Evolutionary conservation across 1,140 invertebrate species (phyloP), one percentile per base, ranked within the genome.

Genomic region (Drosophila parabipectinata): DNA sequence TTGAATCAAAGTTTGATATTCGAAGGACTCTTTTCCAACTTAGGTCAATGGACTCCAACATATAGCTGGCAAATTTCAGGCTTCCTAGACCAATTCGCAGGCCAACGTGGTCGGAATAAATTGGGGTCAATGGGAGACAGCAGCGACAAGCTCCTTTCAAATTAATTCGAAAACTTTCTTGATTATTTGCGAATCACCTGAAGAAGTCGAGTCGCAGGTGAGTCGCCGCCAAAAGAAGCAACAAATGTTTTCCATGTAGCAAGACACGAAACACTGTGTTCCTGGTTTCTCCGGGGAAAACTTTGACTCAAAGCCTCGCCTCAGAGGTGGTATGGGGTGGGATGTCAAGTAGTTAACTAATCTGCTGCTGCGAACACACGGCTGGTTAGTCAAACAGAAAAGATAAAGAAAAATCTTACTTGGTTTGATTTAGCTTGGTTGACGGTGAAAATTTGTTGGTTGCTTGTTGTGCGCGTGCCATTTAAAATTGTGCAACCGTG

Each of bases 401-500:
- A 58, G 39, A 52, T 51, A 50, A 54, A 58, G 52, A 61, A 57
- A 56, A 59, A 41, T 61, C 72, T 75, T 75, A 77, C 57, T 80
- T 62, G 60, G 51, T 58, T 74, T 71, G 67, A 71, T 69, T 71
- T 71, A 50, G 44, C 67, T 71, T 15, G 64, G 44, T 71, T 30
- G 64, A 34, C 53, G 64, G 67, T 41, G 66, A 57, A 69, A 71
- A 71, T 71, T 71, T 71, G 67, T 63, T 66, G 44, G 44, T 50
- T 54, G 66, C 67, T 56, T 66, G 69, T 78, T 62, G 76, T 82
- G 79, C 71, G 78, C 82, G 83, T 87, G 83, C 83, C 72, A 87
- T 87, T 87, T 87, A 87, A 87, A 87, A 87, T 87, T 87, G 83
- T 88, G 83, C 83, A 87, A 87, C 83, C 83, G 83, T 87, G 83